A percentile compares a stretch with the other conserved stretches of the same genome.
phyloP scores from a whole-genome alignment of 2,888 invertebrate species.

The Allolobophora icterica region DNA sequence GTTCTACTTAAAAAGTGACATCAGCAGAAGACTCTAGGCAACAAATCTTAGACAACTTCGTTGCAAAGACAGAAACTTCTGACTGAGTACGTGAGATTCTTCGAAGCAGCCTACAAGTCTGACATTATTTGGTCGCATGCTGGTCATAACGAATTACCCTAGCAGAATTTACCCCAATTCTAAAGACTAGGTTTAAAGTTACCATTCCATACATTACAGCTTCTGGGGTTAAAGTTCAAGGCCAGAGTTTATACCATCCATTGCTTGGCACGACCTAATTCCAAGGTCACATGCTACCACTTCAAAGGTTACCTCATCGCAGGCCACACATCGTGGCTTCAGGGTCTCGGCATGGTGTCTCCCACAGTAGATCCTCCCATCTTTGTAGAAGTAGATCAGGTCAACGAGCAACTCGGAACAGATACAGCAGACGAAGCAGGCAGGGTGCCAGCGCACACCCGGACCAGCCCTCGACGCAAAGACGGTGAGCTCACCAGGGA shows the following conservation, averaged over 20 bases:
- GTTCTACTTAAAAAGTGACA: too few species aligned
- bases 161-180: not conserved
- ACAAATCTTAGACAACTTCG: not conserved
- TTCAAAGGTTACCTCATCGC: slow-evolving; percentile 81
- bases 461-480: slow-evolving; percentile 87
- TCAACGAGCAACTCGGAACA: slow-evolving; percentile 94
- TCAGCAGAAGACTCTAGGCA: not conserved
- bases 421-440: slow-evolving; percentile 88
- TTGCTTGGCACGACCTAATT: not conserved
- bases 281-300: not conserved
- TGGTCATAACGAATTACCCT: not conserved
- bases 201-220: not conserved
- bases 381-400: slow-evolving; percentile 93
- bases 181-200: not conserved
- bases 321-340: slow-evolving; percentile 94
- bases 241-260: too few species aligned
- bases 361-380: slow-evolving; percentile 86
- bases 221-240: not conserved
- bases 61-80: not conserved
- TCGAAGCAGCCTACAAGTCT: not conserved
- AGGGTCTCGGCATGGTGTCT: slow-evolving; percentile 95
- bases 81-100: not conserved
- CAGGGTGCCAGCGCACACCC: slow-evolving; percentile 84
- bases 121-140: not conserved
- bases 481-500: slow-evolving; percentile 78